These are phyloP conservation scores for Aplochiton taeniatus DNA, from an alignment of 2,797 vertebrate genomes.

Conservation along the genomic window DNA sequence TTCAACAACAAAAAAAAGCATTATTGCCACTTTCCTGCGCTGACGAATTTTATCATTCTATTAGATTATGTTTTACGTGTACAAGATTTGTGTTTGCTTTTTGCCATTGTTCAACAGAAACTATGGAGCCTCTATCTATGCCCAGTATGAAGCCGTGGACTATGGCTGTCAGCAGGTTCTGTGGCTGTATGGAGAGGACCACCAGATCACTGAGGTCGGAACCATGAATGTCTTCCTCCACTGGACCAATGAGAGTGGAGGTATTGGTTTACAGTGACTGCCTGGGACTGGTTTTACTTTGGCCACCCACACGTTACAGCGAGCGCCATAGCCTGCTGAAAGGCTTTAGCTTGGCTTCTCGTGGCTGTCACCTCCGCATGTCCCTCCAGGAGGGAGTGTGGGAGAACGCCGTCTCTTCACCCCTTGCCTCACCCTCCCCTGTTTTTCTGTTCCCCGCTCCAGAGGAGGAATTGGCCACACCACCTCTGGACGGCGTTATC, in stretches of 20 bases:
- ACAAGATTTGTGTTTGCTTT: neutral
- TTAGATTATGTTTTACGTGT: neutral
- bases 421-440: neutral
- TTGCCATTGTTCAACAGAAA: constrained; percentile 75
- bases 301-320: no score
- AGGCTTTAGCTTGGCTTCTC: no score
- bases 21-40: neutral
- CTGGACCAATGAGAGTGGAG: constrained; percentile 91
- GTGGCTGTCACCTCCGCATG: no score
- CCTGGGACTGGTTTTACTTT: neutral
- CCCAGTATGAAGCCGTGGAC: constrained; percentile 80
- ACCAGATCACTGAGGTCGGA: constrained; percentile 90
- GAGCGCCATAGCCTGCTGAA: no score
- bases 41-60: no score
- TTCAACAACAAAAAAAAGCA: neutral
- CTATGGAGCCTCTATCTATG: constrained; percentile 81
- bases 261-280: constrained; percentile 58
- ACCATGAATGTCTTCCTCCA: constrained; percentile 93
- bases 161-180: constrained; percentile 88
- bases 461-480: constrained; percentile 89
- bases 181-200: constrained; percentile 88
- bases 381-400: no score
- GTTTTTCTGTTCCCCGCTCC: constrained; percentile 7
- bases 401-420: no score
- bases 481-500: constrained; percentile 90